Conservation (phyloP, 2,888 invertebrate species). For the Cantharis nigra region DNA sequence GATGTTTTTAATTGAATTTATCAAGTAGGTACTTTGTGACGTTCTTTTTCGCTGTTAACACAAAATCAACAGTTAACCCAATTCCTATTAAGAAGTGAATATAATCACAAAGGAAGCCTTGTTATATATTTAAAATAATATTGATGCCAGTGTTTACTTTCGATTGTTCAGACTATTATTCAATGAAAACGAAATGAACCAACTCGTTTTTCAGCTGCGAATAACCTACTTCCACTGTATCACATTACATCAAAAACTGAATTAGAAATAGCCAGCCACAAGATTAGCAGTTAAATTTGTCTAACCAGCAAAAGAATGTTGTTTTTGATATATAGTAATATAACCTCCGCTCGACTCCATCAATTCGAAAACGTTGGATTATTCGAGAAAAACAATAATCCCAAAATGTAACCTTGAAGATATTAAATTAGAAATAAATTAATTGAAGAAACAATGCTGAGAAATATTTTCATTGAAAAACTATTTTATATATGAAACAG, state of each 20-base stretch:
- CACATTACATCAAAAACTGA: slow-evolving; percentile 7
- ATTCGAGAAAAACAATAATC: neutral
- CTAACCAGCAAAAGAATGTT: neutral
- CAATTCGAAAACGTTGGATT: neutral
- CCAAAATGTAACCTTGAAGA: neutral
- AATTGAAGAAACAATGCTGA: neutral
- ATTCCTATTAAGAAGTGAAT: neutral
- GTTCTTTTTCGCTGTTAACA: neutral
- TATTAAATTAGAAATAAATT: neutral
- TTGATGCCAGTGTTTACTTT: slow-evolving; percentile 10
- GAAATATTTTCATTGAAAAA: slow-evolving; percentile 1
- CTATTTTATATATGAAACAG: neutral
- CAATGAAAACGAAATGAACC: slow-evolving; percentile 15
- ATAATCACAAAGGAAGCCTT: slow-evolving; percentile 11
- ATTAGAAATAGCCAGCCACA: neutral
- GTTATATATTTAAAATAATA: slow-evolving; percentile 17
- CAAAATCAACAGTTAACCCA: neutral
- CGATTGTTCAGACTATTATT: slow-evolving; percentile 13
- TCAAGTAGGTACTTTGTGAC: neutral
- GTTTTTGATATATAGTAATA: neutral
- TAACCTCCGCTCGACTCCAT: neutral
- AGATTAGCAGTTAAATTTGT: slow-evolving; percentile 1
- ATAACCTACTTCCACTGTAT: slow-evolving; percentile 10
- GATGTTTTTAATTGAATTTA: slow-evolving; percentile 34
- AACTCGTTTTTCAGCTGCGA: slow-evolving; percentile 12